Conservation (phyloP, 2,113 vertebrate genomes). For the Gymnobelideus leadbeateri region DNA sequence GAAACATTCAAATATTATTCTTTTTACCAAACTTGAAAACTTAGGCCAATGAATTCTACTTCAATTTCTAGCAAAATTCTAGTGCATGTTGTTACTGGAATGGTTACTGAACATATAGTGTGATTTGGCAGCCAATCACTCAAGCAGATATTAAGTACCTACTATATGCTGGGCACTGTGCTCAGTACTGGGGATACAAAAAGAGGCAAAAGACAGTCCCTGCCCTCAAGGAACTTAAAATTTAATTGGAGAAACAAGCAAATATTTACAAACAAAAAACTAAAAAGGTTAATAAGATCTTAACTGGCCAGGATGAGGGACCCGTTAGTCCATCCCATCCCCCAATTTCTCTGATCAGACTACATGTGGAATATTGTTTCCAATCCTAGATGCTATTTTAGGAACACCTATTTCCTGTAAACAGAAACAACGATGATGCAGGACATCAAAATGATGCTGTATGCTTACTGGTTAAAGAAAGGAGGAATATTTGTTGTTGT, state of each 20-base stretch:
- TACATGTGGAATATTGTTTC: neutral
- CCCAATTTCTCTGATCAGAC: neutral
- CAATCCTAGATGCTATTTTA: neutral
- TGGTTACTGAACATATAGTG: neutral
- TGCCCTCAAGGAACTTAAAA: neutral
- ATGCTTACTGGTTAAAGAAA: neutral
- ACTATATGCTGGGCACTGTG: neutral
- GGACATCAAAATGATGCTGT: neutral
- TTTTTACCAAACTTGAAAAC: neutral
- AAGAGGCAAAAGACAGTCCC: too few relatives aligned
- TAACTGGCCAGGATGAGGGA: neutral
- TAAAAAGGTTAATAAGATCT: neutral
- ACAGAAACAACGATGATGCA: neutral
- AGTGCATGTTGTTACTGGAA: neutral
- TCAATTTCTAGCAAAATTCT: neutral
- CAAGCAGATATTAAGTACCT: neutral
- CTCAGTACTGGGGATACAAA: neutral
- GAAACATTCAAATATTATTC: neutral
- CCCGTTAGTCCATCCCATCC: neutral
- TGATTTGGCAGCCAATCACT: neutral
- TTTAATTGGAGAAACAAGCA: neutral
- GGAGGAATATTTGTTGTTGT: too few relatives aligned
- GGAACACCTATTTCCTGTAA: neutral
- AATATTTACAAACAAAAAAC: neutral
- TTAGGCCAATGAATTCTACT: neutral